Conservation (phyloP, 2,797 vertebrate genomes). For the Nyctibius grandis region DNA sequence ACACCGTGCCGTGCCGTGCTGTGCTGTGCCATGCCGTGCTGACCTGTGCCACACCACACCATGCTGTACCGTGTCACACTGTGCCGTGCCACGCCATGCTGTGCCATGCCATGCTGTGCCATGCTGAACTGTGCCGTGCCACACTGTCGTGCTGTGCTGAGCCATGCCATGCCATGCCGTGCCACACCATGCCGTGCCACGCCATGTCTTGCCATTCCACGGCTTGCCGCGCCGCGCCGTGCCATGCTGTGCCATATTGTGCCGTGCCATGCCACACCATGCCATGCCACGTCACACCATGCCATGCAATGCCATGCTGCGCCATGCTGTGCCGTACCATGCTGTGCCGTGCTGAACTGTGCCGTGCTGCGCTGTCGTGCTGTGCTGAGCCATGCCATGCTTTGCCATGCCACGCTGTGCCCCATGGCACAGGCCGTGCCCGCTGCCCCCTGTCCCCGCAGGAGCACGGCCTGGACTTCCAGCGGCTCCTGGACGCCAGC, state of each 20-base stretch:
- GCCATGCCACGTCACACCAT: no score
- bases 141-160: accelerated
- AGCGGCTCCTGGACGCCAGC: constrained; percentile 83
- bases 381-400: not conserved
- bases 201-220: accelerated
- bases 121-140: not conserved
- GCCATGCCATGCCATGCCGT: accelerated
- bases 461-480: constrained; percentile 84
- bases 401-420: accelerated
- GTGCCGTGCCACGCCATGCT: accelerated
- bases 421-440: accelerated
- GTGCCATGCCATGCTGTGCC: accelerated
- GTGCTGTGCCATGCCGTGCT: accelerated
- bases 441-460: not conserved
- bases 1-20: accelerated
- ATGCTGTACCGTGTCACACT: not conserved
- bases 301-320: no score
- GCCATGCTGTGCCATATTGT: not conserved
- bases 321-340: not conserved
- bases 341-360: not conserved
- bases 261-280: not conserved
- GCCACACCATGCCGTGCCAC: accelerated
- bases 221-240: accelerated
- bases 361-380: no score
- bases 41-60: not conserved